phyloP scores from a whole-genome alignment of 1,140 invertebrate species.

The Listronotus oregonensis region DNA sequence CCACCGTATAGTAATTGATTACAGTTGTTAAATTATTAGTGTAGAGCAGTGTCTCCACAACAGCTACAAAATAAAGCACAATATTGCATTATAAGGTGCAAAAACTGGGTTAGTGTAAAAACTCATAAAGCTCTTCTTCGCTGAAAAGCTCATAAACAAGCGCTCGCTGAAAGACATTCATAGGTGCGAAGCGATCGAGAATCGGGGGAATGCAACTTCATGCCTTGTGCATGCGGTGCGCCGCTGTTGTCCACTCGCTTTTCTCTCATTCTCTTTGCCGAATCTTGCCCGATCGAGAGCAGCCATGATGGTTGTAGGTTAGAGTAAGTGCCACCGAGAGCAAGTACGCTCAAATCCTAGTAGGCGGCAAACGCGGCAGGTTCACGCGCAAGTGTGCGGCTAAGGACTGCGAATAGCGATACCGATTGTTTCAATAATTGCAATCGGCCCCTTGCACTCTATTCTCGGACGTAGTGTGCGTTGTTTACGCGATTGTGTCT shows the following conservation, averaged over 20 bases:
- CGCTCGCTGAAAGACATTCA: constrained; percentile 20
- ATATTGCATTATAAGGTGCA: background rate
- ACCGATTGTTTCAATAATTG: constrained; percentile 52
- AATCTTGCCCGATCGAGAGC: constrained; percentile 39
- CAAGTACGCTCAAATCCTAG: constrained; percentile 50
- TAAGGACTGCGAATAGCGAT: constrained; percentile 6
- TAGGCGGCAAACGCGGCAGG: constrained; percentile 53
- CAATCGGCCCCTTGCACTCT: constrained; percentile 43
- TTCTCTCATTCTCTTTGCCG: constrained; percentile 22
- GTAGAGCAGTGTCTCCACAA: too few relatives aligned
- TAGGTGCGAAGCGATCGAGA: constrained; percentile 26
- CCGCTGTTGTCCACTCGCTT: constrained; percentile 17
- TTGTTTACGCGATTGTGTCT: constrained; percentile 34
- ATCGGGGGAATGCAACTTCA: constrained; percentile 4
- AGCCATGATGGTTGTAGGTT: constrained; percentile 50
- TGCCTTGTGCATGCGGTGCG: constrained; percentile 16
- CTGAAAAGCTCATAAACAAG: constrained; percentile 21
- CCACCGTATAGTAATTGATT: too few relatives aligned
- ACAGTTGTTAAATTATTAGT: too few relatives aligned
- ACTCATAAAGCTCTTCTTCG: constrained; percentile 23
- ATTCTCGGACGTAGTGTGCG: constrained; percentile 39
- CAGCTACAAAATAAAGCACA: too few relatives aligned
- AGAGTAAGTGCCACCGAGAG: constrained; percentile 51
- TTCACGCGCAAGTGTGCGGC: constrained; percentile 50
- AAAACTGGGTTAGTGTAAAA: constrained; percentile 30